Evolutionary conservation across 2,888 invertebrate genomes (phyloP), one percentile per base, ranked within the genome.

Genomic region (Ctenicera cuprea): DNA sequence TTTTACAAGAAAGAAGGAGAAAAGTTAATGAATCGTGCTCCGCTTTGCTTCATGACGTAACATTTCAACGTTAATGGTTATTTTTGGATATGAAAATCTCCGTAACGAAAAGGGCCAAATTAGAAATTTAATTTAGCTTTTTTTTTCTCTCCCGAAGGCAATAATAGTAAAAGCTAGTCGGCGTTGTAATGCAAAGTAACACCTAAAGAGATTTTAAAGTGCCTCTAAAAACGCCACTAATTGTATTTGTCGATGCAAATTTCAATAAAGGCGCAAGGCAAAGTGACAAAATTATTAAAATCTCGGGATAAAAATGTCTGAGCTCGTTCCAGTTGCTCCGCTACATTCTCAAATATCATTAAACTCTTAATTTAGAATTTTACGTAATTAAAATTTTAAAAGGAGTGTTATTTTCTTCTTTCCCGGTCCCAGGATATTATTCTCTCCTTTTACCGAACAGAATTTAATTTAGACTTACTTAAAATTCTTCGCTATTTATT

Each of bases 341-440:
- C 63, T 67, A 67, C 71, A 72, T 71, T 66, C 72, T 74, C 65
- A 72, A 76, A 76, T 74, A 76, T 69, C 76, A 72, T 76, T 76
- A 74, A 76, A 76, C 70, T 71, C 76, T 76, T 74, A 74, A 77
- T 77, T 76, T 75, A 71, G 67, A 75, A 75, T 73, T 74, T 71
- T 57, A 68, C 75, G 73, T 75, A 77, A 77, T 77, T 77, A 77
- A 77, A 74, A 77, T 77, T 77, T 68, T 77, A 75, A 76, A 74
- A 74, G 74, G 72, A 72, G 67, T 69, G 71, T 59, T 71, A 64
- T 73, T 59, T 73, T 66, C 65, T 71, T 43, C 64, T 65, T 70
- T 61, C 62, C 62, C 33, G 43, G 52, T 48, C 64, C n/a, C 26
- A 52, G 54, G 22, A 18, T 52, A 30, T 63, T 43, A 43, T 62